phyloP scores from a whole-genome alignment of 2,797 vertebrate genomes.

The Zenarchopterus dispar region DNA sequence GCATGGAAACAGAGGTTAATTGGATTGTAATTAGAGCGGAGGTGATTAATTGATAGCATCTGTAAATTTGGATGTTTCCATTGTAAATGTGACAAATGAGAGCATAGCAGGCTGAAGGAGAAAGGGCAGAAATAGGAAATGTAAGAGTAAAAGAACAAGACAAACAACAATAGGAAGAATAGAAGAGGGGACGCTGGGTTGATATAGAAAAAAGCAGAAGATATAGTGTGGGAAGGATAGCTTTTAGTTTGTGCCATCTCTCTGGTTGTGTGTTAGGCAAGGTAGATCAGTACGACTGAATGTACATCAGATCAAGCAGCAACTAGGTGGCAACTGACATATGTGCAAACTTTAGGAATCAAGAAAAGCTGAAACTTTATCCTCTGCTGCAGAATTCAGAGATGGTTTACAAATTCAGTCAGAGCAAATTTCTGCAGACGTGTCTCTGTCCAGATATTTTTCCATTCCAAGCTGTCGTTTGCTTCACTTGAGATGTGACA shows the following conservation, averaged over 20 bases:
- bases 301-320: slow-evolving; percentile 28
- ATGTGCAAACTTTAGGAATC: slow-evolving; percentile 13
- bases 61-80: slow-evolving; percentile 85
- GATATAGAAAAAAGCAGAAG: slow-evolving; percentile 6
- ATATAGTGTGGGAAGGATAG: slow-evolving; percentile 3
- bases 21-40: slow-evolving; percentile 86
- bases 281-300: slow-evolving; percentile 30
- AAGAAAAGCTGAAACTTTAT: slow-evolving; percentile 1
- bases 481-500: neutral
- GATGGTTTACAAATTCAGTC: neutral
- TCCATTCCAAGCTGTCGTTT: neutral
- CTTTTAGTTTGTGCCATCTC: slow-evolving; percentile 31
- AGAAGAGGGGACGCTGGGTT: slow-evolving; percentile 10
- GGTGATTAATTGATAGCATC: slow-evolving; percentile 87
- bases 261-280: slow-evolving; percentile 6
- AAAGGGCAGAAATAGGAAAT: slow-evolving; percentile 59
- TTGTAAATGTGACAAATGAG: slow-evolving; percentile 85
- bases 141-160: slow-evolving; percentile 11
- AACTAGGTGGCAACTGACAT: slow-evolving; percentile 9
- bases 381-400: slow-evolving; percentile 1
- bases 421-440: neutral
- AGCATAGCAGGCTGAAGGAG: slow-evolving; percentile 65
- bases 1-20: slow-evolving; percentile 83
- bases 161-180: slow-evolving; percentile 18
- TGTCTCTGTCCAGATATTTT: neutral